Percentiles rank a stretch among this genome's conserved stretches.
phyloP scores from a whole-genome alignment of 2,113 vertebrate species.

The Megaptera novaeangliae region DNA sequence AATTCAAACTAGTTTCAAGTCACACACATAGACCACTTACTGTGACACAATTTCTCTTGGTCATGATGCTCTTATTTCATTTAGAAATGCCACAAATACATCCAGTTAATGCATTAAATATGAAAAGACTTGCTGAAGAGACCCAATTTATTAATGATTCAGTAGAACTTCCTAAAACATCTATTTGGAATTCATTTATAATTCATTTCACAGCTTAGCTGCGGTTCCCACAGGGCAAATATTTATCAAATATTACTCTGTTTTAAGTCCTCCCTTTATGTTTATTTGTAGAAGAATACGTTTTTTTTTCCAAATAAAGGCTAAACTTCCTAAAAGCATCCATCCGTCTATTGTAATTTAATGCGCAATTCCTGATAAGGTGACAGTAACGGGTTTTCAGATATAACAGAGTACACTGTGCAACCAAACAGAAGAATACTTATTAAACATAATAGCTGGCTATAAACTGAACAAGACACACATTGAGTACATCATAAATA shows the following conservation, averaged over 20 bases:
- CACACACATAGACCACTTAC: not conserved
- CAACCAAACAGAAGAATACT: slow-evolving; percentile 51
- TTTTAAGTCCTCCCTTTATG: slow-evolving; percentile 37
- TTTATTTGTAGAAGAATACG: slow-evolving; percentile 44
- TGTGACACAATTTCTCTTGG: slow-evolving; percentile 35
- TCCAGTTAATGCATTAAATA: slow-evolving; percentile 80
- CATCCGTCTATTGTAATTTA: slow-evolving; percentile 25
- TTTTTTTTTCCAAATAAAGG: not conserved
- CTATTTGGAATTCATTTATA: slow-evolving; percentile 80
- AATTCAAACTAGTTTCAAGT: slow-evolving; percentile 31
- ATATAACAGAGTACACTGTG: not conserved
- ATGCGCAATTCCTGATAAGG: slow-evolving; percentile 48
- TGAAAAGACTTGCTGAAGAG: slow-evolving; percentile 74
- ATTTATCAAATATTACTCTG: slow-evolving; percentile 77
- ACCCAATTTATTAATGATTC: slow-evolving; percentile 77
- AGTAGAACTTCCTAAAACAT: slow-evolving; percentile 70
- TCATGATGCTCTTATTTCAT: slow-evolving; percentile 58
- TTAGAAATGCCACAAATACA: slow-evolving; percentile 73
- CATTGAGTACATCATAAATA: slow-evolving; percentile 51
- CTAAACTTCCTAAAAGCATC: slow-evolving; percentile 48
- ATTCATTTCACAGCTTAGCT: slow-evolving; percentile 78
- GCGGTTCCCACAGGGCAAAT: slow-evolving; percentile 67
- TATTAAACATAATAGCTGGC: slow-evolving; percentile 41
- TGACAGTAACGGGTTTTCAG: slow-evolving; percentile 38
- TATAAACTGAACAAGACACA: slow-evolving; percentile 43